phyloP scores from a whole-genome alignment of 2,797 vertebrate species.

The Hyperoplus lanceolatus region DNA sequence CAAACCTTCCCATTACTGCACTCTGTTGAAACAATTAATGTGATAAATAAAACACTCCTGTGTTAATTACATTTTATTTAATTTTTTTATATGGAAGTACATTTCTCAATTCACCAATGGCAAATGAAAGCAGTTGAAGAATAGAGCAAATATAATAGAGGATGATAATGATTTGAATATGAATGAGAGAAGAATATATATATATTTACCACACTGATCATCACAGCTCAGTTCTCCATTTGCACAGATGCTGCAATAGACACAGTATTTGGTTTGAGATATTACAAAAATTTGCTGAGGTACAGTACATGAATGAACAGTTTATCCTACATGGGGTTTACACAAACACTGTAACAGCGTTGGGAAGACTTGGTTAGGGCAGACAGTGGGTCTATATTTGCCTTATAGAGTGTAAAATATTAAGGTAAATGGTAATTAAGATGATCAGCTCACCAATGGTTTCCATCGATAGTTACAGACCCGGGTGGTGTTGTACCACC shows the following conservation, averaged over 20 bases:
- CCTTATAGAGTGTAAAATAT: neutral
- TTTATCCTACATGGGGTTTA: too few relatives aligned
- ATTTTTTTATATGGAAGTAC: neutral
- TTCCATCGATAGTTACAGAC: conserved; percentile 59
- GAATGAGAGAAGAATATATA: neutral
- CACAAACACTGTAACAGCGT: neutral
- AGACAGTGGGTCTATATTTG: neutral
- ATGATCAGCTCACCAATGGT: conserved; percentile 72
- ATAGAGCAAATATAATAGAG: neutral
- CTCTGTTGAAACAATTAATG: conserved; percentile 44
- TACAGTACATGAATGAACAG: neutral
- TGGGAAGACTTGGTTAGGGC: neutral
- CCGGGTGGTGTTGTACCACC: conserved; percentile 53
- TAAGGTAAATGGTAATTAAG: neutral
- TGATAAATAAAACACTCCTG: neutral
- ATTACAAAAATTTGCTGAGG: neutral
- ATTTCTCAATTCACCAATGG: too few relatives aligned
- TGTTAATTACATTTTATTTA: neutral
- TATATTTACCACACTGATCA: conserved; percentile 74
- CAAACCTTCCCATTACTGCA: conserved; percentile 77
- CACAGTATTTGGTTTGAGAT: conserved; percentile 20
- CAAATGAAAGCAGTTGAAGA: neutral
- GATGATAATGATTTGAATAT: neutral
- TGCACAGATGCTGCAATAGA: conserved; percentile 77
- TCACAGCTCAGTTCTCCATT: conserved; percentile 79